These are phyloP conservation scores for Stegastes partitus DNA, from an alignment of 2,113 vertebrate species.

Conservation along the genomic window DNA sequence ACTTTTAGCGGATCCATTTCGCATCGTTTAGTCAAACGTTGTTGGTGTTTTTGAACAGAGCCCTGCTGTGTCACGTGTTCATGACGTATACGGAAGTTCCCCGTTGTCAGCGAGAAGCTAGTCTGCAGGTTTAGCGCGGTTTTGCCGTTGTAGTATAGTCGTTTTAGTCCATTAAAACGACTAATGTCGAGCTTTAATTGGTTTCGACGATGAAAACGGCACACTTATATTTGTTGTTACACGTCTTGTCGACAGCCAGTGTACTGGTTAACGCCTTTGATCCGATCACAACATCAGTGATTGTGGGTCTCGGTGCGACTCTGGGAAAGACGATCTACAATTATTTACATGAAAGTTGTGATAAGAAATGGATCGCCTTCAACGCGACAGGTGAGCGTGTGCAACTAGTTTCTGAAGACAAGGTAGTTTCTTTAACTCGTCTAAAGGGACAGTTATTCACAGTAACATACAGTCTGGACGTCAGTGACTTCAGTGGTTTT, in stretches of 20 bases:
- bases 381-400: constrained; percentile 78
- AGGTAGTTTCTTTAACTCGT: too few relatives aligned
- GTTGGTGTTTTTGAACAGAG: neutral
- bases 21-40: constrained; percentile 1
- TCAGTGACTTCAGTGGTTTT: too few relatives aligned
- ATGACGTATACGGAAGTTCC: constrained; percentile 65
- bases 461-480: too few relatives aligned
- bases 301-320: constrained; percentile 50
- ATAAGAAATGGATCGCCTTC: constrained; percentile 73
- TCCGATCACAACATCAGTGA: constrained; percentile 70
- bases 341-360: constrained; percentile 79
- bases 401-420: too few relatives aligned
- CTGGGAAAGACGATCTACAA: constrained; percentile 73
- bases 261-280: constrained; percentile 74
- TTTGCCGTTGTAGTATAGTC: neutral
- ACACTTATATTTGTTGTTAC: constrained; percentile 36
- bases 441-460: too few relatives aligned
- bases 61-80: constrained; percentile 3
- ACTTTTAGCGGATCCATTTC: rapidly evolving
- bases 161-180: neutral
- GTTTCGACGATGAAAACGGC: constrained; percentile 68
- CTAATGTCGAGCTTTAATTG: neutral
- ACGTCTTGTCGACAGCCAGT: constrained; percentile 7
- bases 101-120: neutral
- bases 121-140: neutral